Evolutionary conservation across 2,113 vertebrate species (phyloP).

Genomic region (Naja naja): DNA sequence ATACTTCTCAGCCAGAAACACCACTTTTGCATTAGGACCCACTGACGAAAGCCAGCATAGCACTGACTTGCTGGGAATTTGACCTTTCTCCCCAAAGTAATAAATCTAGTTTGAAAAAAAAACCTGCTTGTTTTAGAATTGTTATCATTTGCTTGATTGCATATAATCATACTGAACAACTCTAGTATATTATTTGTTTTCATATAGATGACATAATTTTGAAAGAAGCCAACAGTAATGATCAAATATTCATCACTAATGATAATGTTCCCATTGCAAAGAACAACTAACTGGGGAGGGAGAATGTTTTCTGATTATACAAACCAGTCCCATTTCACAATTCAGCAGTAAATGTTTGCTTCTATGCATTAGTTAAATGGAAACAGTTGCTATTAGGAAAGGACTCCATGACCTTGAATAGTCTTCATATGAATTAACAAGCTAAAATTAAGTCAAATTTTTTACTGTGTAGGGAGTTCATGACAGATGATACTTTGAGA

Average conservation of each 20-base stretch:
- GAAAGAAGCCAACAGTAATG: constrained; percentile 35
- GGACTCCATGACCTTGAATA: not conserved
- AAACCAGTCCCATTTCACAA: constrained; percentile 1
- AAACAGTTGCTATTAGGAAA: not conserved
- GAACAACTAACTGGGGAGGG: constrained; percentile 36
- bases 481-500: not conserved
- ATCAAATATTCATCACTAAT: constrained; percentile 31
- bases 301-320: constrained; percentile 34
- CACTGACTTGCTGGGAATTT: constrained; percentile 60
- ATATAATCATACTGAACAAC: constrained; percentile 49
- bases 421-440: not conserved
- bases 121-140: constrained; percentile 47
- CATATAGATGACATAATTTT: constrained; percentile 50
- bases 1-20: constrained; percentile 41
- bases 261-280: constrained; percentile 15
- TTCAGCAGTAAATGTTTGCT: not conserved
- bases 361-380: constrained; percentile 11
- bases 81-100: constrained; percentile 54
- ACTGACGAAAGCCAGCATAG: constrained; percentile 61
- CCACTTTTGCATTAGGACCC: constrained; percentile 40
- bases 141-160: constrained; percentile 59
- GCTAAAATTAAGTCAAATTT: not conserved
- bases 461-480: not conserved
- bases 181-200: constrained; percentile 52
- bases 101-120: constrained; percentile 53